Base-by-base conservation (phyloP, 2,113 vertebrate species). In the Toxostoma redivivum region DNA sequence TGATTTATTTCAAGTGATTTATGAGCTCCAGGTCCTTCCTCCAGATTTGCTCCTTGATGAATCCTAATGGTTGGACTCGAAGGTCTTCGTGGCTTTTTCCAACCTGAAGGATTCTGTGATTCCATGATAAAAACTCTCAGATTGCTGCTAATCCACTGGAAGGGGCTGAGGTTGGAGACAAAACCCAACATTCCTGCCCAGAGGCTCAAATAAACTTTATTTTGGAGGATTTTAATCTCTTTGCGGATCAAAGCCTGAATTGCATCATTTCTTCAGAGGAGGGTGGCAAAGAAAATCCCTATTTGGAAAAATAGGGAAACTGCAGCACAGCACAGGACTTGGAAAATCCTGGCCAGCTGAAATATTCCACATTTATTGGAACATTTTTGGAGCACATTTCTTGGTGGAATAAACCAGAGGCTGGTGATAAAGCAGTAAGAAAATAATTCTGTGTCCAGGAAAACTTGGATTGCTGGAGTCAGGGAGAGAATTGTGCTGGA, bases 81-180 rank as follows among this genome's bases (percentile, higher is more conserved):
- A 7, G 23, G 9, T 7, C 40, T 47, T 25, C 0, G 0, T 31
- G n/a, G 47, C 4, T 17, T 61, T 61, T 61, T 40, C 62, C 70
- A 35, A 0, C 30, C 38, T 12, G 10, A 67, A 61, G 24, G 11
- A 40, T 35, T 25, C 61, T 12, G 21, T 21, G 38, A 21, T 53
- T 74, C 53, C 25, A 23, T 15, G 70, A n/a, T 2, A 27, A 64
- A 78, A 60, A 31, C 27, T 7, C 3, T 0, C 33, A 33, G 31
- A 21, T 25, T 0, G 0, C 50, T 47, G 42, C 18, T 71, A 69
- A 83, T 30, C 44, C 7, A 0, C 15, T 3, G 22, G 28, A 35
- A 83, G 15, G n/a, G 19, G 24, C 5, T 17, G 47, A 73, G 16
- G 35, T 30, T 3, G 6, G 62, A 76, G 60, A 8, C 8, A 30